A percentile compares a stretch with the other conserved stretches of the same genome.
These are phyloP conservation scores for Saccopteryx bilineata DNA, from an alignment of 2,113 vertebrate species.

Conservation along the genomic window DNA sequence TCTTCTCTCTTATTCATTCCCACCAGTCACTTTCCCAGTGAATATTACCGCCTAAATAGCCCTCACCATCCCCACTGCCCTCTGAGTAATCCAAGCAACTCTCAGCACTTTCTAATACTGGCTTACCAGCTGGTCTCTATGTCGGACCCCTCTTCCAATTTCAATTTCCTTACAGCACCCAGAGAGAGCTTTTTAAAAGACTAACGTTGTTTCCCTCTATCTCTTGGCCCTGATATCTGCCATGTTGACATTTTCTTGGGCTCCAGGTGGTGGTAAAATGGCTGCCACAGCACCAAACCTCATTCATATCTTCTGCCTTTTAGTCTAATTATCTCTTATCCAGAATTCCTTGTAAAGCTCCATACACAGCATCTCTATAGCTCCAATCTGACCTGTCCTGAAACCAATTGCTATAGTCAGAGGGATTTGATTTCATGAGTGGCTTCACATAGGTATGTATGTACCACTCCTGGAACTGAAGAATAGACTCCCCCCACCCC, in stretches of 20 bases:
- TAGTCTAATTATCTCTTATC: not conserved
- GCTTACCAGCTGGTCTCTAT: not conserved
- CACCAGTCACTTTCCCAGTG: not conserved
- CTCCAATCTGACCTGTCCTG: not conserved
- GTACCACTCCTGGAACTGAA: not conserved
- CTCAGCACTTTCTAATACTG: not conserved
- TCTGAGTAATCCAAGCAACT: not conserved
- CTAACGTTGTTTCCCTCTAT: not conserved
- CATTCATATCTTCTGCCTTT: not conserved
- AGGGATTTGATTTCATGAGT: not conserved
- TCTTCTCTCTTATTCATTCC: not conserved
- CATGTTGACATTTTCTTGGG: not conserved
- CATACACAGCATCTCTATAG: not conserved
- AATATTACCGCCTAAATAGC: not conserved
- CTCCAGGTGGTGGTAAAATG: not conserved
- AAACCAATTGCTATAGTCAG: not conserved
- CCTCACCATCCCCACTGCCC: not conserved
- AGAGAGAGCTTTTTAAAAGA: conserved; percentile 9
- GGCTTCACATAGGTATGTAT: not conserved
- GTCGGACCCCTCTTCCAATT: not conserved
- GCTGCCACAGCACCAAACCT: not conserved
- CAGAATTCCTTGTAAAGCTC: not conserved
- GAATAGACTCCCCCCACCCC: not conserved
- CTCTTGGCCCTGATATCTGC: not conserved
- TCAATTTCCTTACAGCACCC: not conserved